Evolutionary conservation across 2,113 vertebrate genomes (phyloP).

Genomic region (Pogonocichla stellata): DNA sequence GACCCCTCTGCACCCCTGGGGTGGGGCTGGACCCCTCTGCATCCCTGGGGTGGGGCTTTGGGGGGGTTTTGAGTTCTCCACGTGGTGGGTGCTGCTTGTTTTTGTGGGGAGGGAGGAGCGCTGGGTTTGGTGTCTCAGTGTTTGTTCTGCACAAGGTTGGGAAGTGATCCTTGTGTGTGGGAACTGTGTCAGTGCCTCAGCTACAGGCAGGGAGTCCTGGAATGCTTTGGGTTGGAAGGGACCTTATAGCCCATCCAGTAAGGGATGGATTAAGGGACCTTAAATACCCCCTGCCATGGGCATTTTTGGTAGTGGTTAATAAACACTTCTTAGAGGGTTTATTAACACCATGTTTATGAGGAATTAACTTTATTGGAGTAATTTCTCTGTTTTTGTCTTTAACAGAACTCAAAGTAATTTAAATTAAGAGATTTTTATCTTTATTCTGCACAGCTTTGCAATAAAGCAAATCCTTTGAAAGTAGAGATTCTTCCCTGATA

Average conservation of each 20-base stretch:
- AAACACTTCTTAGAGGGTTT: not conserved
- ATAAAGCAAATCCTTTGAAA: not conserved
- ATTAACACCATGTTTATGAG: not conserved
- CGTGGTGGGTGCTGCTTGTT: not conserved
- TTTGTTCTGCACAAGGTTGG: not conserved
- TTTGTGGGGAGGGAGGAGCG: fast-evolving
- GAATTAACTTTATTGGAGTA: not conserved
- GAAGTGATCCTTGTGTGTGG: fast-evolving
- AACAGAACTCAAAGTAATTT: not conserved
- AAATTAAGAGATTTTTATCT: not conserved
- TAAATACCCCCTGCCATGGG: not conserved
- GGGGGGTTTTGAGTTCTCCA: fast-evolving
- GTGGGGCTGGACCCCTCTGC: not conserved
- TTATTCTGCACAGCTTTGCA: not conserved
- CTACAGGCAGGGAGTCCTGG: not conserved
- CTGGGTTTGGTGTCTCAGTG: not conserved
- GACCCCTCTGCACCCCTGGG: fast-evolving
- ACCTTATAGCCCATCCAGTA: not conserved
- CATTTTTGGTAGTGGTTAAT: not conserved
- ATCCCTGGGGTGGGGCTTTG: not conserved
- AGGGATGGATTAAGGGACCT: no score
- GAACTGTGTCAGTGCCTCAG: not conserved
- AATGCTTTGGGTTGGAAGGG: not conserved
- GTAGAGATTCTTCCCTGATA: not conserved
- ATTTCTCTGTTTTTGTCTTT: not conserved